Evolutionary conservation across 2,113 vertebrate species (phyloP), one percentile per base, ranked within the genome.

Genomic region (Taxidea taxus): DNA sequence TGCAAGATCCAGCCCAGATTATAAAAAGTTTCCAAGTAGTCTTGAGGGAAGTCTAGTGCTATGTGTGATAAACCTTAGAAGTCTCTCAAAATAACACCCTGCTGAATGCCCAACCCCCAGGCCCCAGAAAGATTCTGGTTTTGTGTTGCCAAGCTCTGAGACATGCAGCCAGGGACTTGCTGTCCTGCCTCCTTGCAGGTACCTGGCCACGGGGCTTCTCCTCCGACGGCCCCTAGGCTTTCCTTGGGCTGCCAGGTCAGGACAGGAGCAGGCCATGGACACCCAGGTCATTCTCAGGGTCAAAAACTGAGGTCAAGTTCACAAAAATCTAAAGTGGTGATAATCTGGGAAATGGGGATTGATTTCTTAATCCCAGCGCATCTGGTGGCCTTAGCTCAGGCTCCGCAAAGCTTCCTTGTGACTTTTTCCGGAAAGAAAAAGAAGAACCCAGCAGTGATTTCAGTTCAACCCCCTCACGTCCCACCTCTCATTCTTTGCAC

Each of bases 371-470:
- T 95, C 97, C 95, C 87, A 87, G 95, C 98, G 98, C 98, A 98
- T 98, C 97, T 98, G 98, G 98, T 96, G 94, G 97, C 90, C 96
- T 98, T 98, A 97, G 96, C 54, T 92, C 70, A 96, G 97, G 91
- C 91, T 97, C 90, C 44, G 47, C 95, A 96, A 97, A 98, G 89
- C 85, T 90, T 98, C 92, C 97, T 95, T 75, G 12, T 95, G 96
- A 96, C 34, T 74, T 98, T 98, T 97, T 96, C 95, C 66, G 58
- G 1, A 29, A 18, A 12, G 20, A 37, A 34, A 25, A 21, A 39
- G 14, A 56, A 54, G 49, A 78, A 68, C 25, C 20, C 91, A 87
- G 84, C 96, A 97, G 77, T 89, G 72, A 97, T 37, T 97, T 77
- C 94, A 86, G 93, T 89, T 37, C 95, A 84, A 60, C 39, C 27